Evolutionary conservation across 2,113 vertebrate species (phyloP).

Genomic region (Corydoras sp.): DNA sequence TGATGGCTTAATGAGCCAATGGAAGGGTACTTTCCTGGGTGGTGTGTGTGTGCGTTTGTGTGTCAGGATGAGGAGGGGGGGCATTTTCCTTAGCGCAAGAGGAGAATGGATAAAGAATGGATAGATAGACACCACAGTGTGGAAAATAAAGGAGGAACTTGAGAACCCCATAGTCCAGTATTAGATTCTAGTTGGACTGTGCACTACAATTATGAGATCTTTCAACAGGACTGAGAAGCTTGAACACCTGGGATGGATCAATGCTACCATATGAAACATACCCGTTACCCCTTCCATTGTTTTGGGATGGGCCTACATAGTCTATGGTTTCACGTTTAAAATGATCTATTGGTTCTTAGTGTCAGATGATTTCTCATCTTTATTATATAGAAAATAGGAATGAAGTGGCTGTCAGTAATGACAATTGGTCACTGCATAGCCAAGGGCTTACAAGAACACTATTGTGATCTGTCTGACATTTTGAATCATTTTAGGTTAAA

Average conservation of each 20-base stretch:
- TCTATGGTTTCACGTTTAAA: conserved; percentile 36
- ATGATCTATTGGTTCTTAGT: conserved; percentile 38
- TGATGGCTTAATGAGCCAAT: conserved; percentile 66
- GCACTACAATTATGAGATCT: conserved; percentile 50
- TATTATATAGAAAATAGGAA: conserved; percentile 45
- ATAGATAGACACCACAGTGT: conserved; percentile 31
- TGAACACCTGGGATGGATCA: conserved; percentile 47
- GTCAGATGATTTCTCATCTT: conserved; percentile 31
- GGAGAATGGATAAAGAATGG: conserved; percentile 63
- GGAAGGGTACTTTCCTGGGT: conserved; percentile 52
- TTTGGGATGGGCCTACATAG: conserved; percentile 23
- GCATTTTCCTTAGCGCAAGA: conserved; percentile 40
- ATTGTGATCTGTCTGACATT: conserved; percentile 47
- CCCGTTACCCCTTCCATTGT: conserved; percentile 18
- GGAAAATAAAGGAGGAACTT: conserved; percentile 30
- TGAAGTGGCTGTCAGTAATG: conserved; percentile 48
- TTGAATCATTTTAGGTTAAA: conserved; percentile 40
- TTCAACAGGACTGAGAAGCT: conserved; percentile 47
- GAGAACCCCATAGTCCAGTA: conserved; percentile 43
- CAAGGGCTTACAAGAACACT: conserved; percentile 35
- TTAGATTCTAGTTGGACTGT: conserved; percentile 50
- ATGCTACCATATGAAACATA: conserved; percentile 32
- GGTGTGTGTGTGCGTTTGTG: too few relatives aligned
- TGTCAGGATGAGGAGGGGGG: conserved; percentile 16
- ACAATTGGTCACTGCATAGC: conserved; percentile 46